phyloP scores from a whole-genome alignment of 2,888 invertebrate species.

The Acanthoscelides obtectus region DNA sequence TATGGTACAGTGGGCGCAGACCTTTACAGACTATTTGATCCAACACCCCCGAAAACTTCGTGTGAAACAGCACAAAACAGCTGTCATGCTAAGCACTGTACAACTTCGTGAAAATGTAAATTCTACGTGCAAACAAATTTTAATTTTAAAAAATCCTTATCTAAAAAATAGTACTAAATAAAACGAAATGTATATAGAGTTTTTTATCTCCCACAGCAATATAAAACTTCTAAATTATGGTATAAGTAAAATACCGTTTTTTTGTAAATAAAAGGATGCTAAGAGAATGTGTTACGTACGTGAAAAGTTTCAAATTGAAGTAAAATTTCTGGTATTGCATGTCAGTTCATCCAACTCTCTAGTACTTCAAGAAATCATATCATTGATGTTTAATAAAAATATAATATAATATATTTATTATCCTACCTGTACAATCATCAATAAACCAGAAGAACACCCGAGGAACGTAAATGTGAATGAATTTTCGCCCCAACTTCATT shows the following conservation, averaged over 20 bases:
- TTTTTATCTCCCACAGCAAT: background rate
- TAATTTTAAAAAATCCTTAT: background rate
- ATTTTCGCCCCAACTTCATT: too few species aligned
- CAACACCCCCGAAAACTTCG: background rate
- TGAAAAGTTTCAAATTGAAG: background rate
- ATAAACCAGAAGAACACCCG: too few species aligned
- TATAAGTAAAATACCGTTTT: background rate
- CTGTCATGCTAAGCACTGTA: background rate
- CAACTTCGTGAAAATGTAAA: background rate
- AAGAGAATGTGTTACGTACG: background rate
- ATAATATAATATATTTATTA: too few species aligned
- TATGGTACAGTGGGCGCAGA: too few species aligned
- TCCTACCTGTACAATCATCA: too few species aligned
- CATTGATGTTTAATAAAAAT: too few species aligned
- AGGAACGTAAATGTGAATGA: too few species aligned
- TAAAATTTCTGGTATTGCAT: too few species aligned
- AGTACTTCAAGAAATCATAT: too few species aligned
- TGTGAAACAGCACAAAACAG: background rate
- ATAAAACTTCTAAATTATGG: background rate
- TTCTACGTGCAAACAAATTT: background rate
- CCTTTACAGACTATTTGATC: background rate
- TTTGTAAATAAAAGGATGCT: background rate
- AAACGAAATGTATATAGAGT: background rate
- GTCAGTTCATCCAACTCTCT: too few species aligned
- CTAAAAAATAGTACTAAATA: background rate